Base-by-base conservation (phyloP, 2,888 invertebrate genomes). In the Melanchra persicariae region DNA sequence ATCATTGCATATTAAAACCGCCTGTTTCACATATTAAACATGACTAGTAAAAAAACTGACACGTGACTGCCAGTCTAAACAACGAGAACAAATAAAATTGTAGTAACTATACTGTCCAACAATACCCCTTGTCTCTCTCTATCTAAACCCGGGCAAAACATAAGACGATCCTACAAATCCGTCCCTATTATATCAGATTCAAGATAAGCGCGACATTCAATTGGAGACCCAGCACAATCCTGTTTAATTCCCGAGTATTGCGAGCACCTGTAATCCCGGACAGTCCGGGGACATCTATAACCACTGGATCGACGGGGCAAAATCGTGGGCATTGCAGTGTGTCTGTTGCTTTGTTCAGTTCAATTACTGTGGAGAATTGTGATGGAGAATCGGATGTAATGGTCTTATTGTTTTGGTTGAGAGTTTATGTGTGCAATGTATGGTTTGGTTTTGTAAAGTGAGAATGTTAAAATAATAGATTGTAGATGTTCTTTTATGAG, bases 191-290 rank as follows among this genome's bases (percentile, higher is more conserved):
- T 74, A 80, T 77, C 61, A 70, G 69, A 77, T 78, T 51, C 52
- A 6, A 77, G 77, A 81, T 83, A 68, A 80, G 62, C 70, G 49
- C 57, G 63, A 76, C 55, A 84, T 83, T 82, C 75, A 82, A 84
- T 84, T 76, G 68, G 40, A 67, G 45, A 55, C 52, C 55, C 61
- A 92, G 96, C 75, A 97, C 97, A 73, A 96, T 78, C 69, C 65
- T 49, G 63, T 34, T 74, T 77, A 81, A 77, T 75, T 60, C 78
- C 78, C 72, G 47, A 59, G 52, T 26, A 69, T 81, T 75, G 77
- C 65, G 57, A 54, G 72, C 65, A 97, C 70, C 83, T 82, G 82
- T 83, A 82, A 84, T 80, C 74, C 70, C 7, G 43, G 52, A 5
- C 45, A 51, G 54, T 72, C 51, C 47, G 52, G 47, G 67, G 60